These are phyloP conservation scores for Bungarus multicinctus DNA, from an alignment of 2,113 vertebrate species.

Conservation along the genomic window DNA sequence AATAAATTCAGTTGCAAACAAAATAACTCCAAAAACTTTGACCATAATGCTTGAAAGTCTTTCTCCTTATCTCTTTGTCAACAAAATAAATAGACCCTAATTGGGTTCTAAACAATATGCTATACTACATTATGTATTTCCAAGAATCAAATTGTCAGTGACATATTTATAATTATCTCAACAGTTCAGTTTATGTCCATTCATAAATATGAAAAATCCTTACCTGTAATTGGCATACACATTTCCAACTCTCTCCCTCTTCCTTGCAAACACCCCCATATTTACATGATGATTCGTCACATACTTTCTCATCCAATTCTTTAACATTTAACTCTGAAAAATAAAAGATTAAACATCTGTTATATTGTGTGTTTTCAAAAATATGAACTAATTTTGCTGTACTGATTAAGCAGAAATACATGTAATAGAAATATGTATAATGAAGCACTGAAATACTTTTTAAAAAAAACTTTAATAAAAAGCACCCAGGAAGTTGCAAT, in stretches of 20 bases:
- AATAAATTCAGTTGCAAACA: background rate
- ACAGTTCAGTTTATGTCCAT: background rate
- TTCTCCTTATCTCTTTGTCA: background rate
- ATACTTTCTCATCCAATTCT: conserved; percentile 83
- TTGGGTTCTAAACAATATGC: background rate
- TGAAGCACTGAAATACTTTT: background rate
- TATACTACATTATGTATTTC: background rate
- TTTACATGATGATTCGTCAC: conserved; percentile 88
- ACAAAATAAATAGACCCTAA: background rate
- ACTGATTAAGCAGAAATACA: background rate
- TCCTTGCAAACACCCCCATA: conserved; percentile 90
- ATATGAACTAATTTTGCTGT: background rate
- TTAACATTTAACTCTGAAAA: conserved; percentile 83
- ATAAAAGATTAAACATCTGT: conserved; percentile 8
- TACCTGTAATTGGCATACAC: conserved; percentile 94
- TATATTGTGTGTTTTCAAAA: background rate
- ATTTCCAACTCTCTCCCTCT: conserved; percentile 86
- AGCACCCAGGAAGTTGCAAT: background rate
- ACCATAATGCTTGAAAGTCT: background rate
- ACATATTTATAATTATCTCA: background rate
- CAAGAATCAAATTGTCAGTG: rapidly evolving
- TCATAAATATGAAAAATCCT: conserved; percentile 54
- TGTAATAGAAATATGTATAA: background rate
- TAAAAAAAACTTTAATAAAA: background rate
- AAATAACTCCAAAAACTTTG: background rate